Base-by-base conservation (phyloP, 2,888 invertebrate species). In the Beris chalybata region DNA sequence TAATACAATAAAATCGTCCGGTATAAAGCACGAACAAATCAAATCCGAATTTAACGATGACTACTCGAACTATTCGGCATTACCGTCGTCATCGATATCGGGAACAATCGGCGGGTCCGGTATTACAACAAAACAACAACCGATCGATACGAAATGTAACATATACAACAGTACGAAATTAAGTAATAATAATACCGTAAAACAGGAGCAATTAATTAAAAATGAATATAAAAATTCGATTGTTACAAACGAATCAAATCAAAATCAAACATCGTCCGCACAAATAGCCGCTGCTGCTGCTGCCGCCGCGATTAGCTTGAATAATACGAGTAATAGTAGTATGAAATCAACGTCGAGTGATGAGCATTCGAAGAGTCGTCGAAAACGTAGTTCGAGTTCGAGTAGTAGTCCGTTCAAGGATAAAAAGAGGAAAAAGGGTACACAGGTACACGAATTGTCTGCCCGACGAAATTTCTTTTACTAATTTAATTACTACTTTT, bases 391-490 rank as follows among this genome's bases (percentile, higher is more conserved):
- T 70, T 76, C 78, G 53, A 80, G 79, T 68, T 77, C 77, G 44
- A 78, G 79, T 69, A 79, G 78, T 50, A 80, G 79, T 72, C 78
- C 80, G 1, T 80, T 77, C 71, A 81, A 81, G 72, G 81, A 80
- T 54, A 81, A 80, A 70, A 79, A 78, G 67, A 76, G 79, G 72
- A 80, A 80, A 78, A 79, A 79, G 71, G 77, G 57, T 55, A 55
- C 65, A 53, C 69, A 67, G 44, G 69, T 69, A 57, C n/a, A 15
- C 7, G 9, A 50, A 47, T 6, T 47, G 22, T 22, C 22, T 22
- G 22, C 22, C 22, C 22, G 22, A 22, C 22, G 22, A 22, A 22
- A 22, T 47, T 7, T 57, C 22, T 45, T 53, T 47, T 43, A 38
- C 30, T 7, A 22, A 50, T 29, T 64, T 57, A 61, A 12, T 55